phyloP scores from a whole-genome alignment of 2,888 invertebrate species.

The Chaetogeoica ovagalla region DNA sequence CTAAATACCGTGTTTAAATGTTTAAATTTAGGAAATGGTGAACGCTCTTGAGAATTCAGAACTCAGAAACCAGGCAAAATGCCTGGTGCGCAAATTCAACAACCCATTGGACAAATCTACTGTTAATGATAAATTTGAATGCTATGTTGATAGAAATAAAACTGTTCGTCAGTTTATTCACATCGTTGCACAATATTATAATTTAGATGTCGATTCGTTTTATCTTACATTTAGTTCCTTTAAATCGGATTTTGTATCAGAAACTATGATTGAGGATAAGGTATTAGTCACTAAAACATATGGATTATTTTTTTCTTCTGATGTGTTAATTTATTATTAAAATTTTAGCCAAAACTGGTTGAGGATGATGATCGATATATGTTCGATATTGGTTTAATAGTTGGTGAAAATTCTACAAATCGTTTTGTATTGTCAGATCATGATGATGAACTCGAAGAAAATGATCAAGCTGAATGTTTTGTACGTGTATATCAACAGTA shows the following conservation, averaged over 20 bases:
- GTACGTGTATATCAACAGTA: slow-evolving; percentile 20
- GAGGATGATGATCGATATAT: slow-evolving; percentile 31
- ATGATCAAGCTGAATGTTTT: slow-evolving; percentile 32
- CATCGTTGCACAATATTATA: slow-evolving; percentile 33
- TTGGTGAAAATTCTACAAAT: slow-evolving; percentile 33
- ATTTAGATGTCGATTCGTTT: slow-evolving; percentile 40
- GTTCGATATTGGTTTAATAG: slow-evolving; percentile 27
- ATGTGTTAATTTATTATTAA: not conserved
- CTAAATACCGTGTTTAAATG: not conserved
- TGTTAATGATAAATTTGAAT: slow-evolving; percentile 31
- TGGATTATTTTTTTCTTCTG: not conserved
- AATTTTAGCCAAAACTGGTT: slow-evolving; percentile 34
- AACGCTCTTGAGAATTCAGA: slow-evolving; percentile 25
- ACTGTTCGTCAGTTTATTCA: slow-evolving; percentile 41
- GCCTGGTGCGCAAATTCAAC: slow-evolving; percentile 38
- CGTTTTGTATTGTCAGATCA: slow-evolving; percentile 42
- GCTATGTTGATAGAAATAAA: slow-evolving; percentile 10
- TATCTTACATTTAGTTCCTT: slow-evolving; percentile 43
- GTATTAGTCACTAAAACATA: not conserved
- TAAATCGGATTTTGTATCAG: slow-evolving; percentile 21
- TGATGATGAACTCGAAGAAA: slow-evolving; percentile 28
- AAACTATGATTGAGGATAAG: slow-evolving; percentile 5
- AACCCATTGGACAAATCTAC: slow-evolving; percentile 29
- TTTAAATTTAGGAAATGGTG: slow-evolving; percentile 39
- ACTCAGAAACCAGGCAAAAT: slow-evolving; percentile 24